Evolutionary conservation across 2,888 invertebrate genomes (phyloP), one percentile per base, ranked within the genome.

Genomic region (Vesta saturnalis): DNA sequence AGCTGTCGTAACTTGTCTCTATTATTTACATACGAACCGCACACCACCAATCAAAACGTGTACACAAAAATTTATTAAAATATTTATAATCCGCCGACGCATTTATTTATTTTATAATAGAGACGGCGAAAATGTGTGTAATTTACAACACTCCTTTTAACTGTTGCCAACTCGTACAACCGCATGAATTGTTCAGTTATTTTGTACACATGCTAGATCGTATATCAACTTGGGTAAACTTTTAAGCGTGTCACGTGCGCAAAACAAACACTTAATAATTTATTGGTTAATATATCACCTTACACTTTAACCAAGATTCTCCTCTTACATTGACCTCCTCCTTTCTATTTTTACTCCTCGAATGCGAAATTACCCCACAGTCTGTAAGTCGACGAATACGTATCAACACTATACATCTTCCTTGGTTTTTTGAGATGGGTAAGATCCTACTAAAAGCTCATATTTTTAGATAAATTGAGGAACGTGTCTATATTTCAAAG

Each of bases 1-100:
- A 43, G 67, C 62, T 67, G 62, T 66, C 66, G 56, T 54, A 61
- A 61, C 64, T 58, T 64, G 64, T 58, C 64, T 57, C 64, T 46
- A 47, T 63, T 63, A 63, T 63, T 63, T 63, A 63, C 62, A 63
- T 63, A 60, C 60, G 60, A 63, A 63, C 56, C 62, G 52, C 35
- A 39, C 18, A 15, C 16, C 2, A 19, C 16, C 39, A 49, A 16
- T 56, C 47, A 58, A 18, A 47, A 64, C 58, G 57, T 64, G 64
- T 49, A 64, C 57, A 46, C 57, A 21, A 57, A 64, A 64, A 46
- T 57, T 15, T 59, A 52, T 64, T 59, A 52, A 52, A n/a, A 59
- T 54, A 57, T 63, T 63, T 57, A 63, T 63, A 30, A 46, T 19
- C 54, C 46, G 55, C 46, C 61, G 43, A 54, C 64, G 18, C 5